phyloP scores from a whole-genome alignment of 2,888 invertebrate species.

The Platycheirus rosarum region DNA sequence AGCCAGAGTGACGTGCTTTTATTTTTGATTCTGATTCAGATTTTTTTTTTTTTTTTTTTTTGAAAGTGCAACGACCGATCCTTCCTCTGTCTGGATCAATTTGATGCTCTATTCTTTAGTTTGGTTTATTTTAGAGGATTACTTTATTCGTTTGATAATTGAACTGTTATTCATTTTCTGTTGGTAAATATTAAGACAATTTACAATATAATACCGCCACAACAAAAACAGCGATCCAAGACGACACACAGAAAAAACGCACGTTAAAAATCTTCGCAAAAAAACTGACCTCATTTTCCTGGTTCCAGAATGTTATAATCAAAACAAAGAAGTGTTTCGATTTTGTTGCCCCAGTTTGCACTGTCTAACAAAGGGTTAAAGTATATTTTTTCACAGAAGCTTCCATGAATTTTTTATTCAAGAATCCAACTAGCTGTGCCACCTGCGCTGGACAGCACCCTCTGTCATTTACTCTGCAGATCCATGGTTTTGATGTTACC shows the following conservation, averaged over 20 bases:
- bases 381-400: conserved; percentile 20
- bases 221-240: neutral
- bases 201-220: neutral
- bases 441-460: conserved; percentile 69
- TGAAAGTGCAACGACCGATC: conserved; percentile 62
- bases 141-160: conserved; percentile 13
- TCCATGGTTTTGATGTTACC: conserved; percentile 23
- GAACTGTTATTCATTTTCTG: neutral
- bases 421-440: conserved; percentile 47
- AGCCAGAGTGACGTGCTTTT: conserved; percentile 9
- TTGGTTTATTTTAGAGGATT: neutral
- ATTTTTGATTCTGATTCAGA: no score
- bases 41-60: conserved; percentile 4
- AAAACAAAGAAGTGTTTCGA: conserved; percentile 55
- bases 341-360: conserved; percentile 21
- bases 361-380: conserved; percentile 8
- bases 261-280: neutral
- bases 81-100: conserved; percentile 27
- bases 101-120: neutral
- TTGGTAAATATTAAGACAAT: neutral
- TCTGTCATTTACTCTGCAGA: conserved; percentile 42
- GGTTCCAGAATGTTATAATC: conserved; percentile 39
- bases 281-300: conserved; percentile 55
- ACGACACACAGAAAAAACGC: neutral
- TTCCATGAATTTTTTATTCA: neutral